Evolutionary conservation across 2,797 vertebrate species (phyloP).

Genomic region (Botia kubotai): DNA sequence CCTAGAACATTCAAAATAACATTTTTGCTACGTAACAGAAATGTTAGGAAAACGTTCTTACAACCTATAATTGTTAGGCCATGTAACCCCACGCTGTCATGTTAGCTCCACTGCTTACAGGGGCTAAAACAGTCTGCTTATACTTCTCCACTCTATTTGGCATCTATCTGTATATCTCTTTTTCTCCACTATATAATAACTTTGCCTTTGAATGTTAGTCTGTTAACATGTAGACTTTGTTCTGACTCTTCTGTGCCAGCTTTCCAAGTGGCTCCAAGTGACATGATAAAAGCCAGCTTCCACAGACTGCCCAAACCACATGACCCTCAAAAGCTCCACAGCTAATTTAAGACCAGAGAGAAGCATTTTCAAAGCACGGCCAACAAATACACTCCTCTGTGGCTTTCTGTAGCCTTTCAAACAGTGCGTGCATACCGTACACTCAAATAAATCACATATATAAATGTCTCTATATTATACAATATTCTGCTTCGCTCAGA

Average conservation of each 20-base stretch:
- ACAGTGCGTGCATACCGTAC: not conserved
- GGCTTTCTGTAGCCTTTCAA: not conserved
- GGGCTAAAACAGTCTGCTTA: not conserved
- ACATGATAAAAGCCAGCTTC: constrained; percentile 15
- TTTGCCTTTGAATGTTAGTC: not conserved
- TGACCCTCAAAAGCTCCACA: constrained; percentile 29
- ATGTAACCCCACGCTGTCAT: not conserved
- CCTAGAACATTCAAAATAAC: too few species aligned
- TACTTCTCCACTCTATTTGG: constrained; percentile 26
- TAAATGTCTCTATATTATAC: not conserved
- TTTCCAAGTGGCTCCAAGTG: constrained; percentile 35
- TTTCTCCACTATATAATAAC: constrained; percentile 14
- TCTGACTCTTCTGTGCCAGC: not conserved
- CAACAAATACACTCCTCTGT: constrained; percentile 29
- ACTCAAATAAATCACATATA: too few species aligned
- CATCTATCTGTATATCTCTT: constrained; percentile 38
- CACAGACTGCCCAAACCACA: constrained; percentile 27
- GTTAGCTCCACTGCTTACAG: not conserved
- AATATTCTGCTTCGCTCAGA: not conserved
- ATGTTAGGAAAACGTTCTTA: too few species aligned
- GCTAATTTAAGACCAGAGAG: constrained; percentile 52
- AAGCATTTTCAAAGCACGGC: constrained; percentile 42
- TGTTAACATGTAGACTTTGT: too few species aligned
- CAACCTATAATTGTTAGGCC: too few species aligned
- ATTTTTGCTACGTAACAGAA: too few species aligned